phyloP scores from a whole-genome alignment of 1,140 invertebrate species.

The Neodiprion fabricii region DNA sequence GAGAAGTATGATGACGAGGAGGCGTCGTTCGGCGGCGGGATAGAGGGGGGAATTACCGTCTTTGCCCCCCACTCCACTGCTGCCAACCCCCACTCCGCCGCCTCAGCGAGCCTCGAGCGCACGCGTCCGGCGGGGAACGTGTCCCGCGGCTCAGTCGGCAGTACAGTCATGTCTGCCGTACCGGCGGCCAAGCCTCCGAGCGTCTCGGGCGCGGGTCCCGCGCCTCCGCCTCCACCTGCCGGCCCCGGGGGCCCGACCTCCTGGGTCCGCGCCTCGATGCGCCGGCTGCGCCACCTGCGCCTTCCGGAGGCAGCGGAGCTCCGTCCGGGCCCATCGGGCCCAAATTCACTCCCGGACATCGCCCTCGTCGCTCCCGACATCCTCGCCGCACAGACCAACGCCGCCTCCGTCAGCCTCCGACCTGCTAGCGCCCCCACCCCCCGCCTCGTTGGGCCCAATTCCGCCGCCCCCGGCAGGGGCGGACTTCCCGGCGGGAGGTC shows the following conservation, averaged over 20 bases:
- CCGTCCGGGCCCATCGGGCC: conserved; percentile 5
- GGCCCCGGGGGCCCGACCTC: conserved; percentile 29
- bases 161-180: conserved; percentile 57
- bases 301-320: conserved; percentile 41
- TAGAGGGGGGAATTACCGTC: neutral
- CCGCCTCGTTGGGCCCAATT: conserved; percentile 15
- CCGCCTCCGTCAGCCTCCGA: conserved; percentile 39
- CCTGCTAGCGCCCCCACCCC: conserved; percentile 49
- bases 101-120: conserved; percentile 20
- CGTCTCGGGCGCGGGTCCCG: conserved; percentile 19
- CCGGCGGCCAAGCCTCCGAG: conserved; percentile 49
- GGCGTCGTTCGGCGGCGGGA: neutral
- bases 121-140: conserved; percentile 28
- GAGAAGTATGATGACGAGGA: conserved; percentile 13
- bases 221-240: conserved; percentile 25
- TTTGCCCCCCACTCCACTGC: conserved; percentile 21
- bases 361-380: conserved; percentile 57
- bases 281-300: conserved; percentile 52
- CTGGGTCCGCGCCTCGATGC: conserved; percentile 58
- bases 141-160: conserved; percentile 31
- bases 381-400: conserved; percentile 55
- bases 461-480: conserved; percentile 17
- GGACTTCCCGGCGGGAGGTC: conserved; percentile 23
- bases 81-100: conserved; percentile 22
- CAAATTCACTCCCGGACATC: conserved; percentile 54